Conservation (phyloP, 1,140 invertebrate species). For the Panagrolaimus sp. region DNA sequence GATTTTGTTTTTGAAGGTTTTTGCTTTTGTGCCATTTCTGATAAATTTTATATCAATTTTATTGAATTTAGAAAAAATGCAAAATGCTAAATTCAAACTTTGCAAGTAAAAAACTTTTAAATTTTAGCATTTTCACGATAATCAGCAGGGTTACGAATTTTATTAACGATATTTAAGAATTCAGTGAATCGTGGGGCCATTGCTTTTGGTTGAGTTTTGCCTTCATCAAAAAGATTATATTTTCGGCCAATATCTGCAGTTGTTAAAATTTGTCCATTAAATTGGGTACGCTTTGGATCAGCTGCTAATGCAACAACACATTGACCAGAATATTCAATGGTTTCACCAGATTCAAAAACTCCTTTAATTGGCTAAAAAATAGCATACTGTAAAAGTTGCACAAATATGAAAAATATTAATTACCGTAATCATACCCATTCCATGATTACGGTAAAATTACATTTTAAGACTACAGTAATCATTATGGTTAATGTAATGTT, state of each 20-base stretch:
- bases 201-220: constrained; percentile 28
- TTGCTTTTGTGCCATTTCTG: too few relatives aligned
- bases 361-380: constrained; percentile 10
- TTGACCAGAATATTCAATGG: constrained; percentile 20
- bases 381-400: too few relatives aligned
- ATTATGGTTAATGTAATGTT: too few relatives aligned
- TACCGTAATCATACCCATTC: too few relatives aligned
- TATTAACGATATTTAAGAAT: neutral
- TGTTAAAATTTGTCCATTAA: constrained; percentile 26
- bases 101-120: neutral
- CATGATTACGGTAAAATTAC: too few relatives aligned
- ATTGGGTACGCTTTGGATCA: constrained; percentile 22
- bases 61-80: too few relatives aligned
- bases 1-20: too few relatives aligned
- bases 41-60: too few relatives aligned
- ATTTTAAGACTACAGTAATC: too few relatives aligned
- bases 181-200: neutral
- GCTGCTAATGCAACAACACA: constrained; percentile 26
- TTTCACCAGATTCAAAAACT: constrained; percentile 22
- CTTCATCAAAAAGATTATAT: constrained; percentile 24
- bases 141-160: constrained; percentile 1
- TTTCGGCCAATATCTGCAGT: constrained; percentile 18
- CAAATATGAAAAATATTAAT: too few relatives aligned
- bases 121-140: neutral
- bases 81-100: too few relatives aligned